phyloP scores from a whole-genome alignment of 2,797 vertebrate species.

The Acipenser ruthenus region DNA sequence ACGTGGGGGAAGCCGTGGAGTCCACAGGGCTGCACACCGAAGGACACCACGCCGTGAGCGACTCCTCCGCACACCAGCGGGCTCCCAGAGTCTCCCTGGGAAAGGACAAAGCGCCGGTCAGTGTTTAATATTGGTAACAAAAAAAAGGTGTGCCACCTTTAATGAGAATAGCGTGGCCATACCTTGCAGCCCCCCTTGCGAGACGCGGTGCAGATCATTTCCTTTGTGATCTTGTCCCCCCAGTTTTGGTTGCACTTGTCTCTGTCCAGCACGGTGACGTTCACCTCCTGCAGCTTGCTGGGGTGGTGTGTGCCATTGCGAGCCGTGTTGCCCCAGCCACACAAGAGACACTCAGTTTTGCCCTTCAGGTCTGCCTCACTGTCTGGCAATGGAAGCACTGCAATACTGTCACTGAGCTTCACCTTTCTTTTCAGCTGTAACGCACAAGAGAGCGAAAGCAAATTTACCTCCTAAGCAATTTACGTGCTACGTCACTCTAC shows the following conservation, averaged over 20 bases:
- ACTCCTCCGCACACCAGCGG: constrained; percentile 50
- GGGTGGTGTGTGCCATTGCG: neutral
- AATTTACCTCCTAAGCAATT: too few species aligned
- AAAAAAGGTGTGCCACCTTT: neutral
- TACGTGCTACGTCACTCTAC: too few species aligned
- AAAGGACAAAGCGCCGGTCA: neutral
- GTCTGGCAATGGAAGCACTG: neutral
- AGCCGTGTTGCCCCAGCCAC: neutral
- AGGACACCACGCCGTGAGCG: constrained; percentile 46
- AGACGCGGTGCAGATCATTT: neutral
- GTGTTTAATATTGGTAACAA: neutral
- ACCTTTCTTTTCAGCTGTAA: neutral
- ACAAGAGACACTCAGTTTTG: neutral
- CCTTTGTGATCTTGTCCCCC: neutral
- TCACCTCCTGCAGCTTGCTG: neutral
- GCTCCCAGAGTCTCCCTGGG: constrained; percentile 58
- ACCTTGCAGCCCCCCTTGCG: neutral
- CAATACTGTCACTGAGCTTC: neutral
- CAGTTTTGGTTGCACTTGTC: neutral
- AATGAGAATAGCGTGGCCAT: neutral
- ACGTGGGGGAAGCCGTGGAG: constrained; percentile 1
- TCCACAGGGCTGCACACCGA: neutral
- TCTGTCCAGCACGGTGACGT: neutral
- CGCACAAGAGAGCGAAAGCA: neutral
- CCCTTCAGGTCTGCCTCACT: neutral